Conservation (phyloP, 2,113 vertebrate species). For the Apodemus sylvaticus region DNA sequence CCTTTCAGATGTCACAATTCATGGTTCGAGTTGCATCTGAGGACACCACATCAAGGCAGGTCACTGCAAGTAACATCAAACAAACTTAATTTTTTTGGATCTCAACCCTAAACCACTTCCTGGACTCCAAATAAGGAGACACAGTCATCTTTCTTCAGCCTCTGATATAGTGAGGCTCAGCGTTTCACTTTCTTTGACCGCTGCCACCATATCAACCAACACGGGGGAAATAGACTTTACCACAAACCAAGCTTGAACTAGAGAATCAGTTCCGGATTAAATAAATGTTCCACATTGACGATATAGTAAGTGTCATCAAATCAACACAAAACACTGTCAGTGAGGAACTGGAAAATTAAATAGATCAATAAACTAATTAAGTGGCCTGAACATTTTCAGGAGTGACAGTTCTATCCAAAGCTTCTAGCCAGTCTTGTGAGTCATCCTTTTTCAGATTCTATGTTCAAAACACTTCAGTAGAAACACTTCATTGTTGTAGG, state of each 20-base stretch:
- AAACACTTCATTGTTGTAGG: slow-evolving; percentile 26
- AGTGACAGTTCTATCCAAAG: background rate
- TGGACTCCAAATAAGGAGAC: slow-evolving; percentile 71
- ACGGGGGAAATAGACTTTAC: background rate
- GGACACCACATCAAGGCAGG: slow-evolving; percentile 77
- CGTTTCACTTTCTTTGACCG: slow-evolving; percentile 46
- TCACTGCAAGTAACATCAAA: slow-evolving; percentile 72
- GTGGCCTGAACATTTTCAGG: background rate
- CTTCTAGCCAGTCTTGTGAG: background rate
- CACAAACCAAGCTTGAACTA: slow-evolving; percentile 54
- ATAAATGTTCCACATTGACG: background rate
- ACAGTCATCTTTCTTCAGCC: slow-evolving; percentile 57
- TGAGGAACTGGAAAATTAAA: background rate
- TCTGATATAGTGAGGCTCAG: slow-evolving; percentile 40
- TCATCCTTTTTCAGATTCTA: background rate
- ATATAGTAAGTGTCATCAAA: slow-evolving; percentile 18
- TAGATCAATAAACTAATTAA: background rate
- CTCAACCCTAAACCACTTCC: slow-evolving; percentile 67
- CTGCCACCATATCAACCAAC: background rate
- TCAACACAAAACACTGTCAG: background rate
- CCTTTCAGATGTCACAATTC: slow-evolving; percentile 63
- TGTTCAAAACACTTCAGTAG: background rate
- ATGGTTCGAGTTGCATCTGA: slow-evolving; percentile 46
- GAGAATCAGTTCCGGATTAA: background rate
- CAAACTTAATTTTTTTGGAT: slow-evolving; percentile 67